Evolutionary conservation across 2,113 vertebrate species (phyloP).

Genomic region (Planiliza haematocheilus): DNA sequence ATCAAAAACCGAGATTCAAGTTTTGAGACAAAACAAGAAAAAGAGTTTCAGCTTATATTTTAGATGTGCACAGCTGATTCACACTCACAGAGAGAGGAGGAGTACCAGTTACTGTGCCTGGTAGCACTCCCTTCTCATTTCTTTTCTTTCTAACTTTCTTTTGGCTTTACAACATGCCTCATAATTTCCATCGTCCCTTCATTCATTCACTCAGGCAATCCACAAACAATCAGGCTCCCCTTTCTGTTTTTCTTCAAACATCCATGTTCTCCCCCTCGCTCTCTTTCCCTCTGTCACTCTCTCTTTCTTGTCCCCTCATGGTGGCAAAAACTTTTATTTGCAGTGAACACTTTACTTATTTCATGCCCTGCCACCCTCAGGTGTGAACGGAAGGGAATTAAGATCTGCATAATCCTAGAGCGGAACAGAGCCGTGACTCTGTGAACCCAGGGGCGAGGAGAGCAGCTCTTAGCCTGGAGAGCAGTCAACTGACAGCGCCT

Average conservation of each 20-base stretch:
- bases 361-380: conserved; percentile 82
- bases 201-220: conserved; percentile 18
- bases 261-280: not conserved
- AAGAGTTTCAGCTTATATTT: not conserved
- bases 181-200: not conserved
- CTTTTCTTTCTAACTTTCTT: not conserved
- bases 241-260: not conserved
- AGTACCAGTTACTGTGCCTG: not conserved
- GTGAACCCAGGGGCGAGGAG: conserved; percentile 56
- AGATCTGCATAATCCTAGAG: conserved; percentile 80
- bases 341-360: conserved; percentile 76
- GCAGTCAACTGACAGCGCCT: conserved; percentile 64
- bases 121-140: not conserved
- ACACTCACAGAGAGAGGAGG: not conserved
- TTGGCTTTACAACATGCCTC: not conserved
- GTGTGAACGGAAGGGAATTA: conserved; percentile 77
- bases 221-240: conserved; percentile 1
- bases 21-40: not conserved
- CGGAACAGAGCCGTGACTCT: conserved; percentile 63
- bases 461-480: conserved; percentile 64
- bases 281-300: not conserved
- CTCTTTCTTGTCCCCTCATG: conserved; percentile 29
- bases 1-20: not conserved
- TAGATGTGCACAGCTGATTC: not conserved
- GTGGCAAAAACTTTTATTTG: conserved; percentile 74